These are phyloP conservation scores for Oxyura jamaicensis DNA, from an alignment of 2,113 vertebrate species.

Conservation along the genomic window DNA sequence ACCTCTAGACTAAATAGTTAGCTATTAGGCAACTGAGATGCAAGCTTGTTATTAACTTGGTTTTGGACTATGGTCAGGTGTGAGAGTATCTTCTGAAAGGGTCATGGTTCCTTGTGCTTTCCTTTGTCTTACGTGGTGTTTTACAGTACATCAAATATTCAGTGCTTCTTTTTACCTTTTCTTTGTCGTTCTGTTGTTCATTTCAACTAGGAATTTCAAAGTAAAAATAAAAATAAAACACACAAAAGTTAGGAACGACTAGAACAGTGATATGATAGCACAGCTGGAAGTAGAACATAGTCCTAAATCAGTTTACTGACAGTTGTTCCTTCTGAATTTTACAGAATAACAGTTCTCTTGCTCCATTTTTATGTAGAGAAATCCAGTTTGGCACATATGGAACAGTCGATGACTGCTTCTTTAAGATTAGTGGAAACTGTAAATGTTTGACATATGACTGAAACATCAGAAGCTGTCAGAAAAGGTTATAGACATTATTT, in stretches of 20 bases:
- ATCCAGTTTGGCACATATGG: background rate
- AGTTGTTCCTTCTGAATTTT: background rate
- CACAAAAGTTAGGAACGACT: background rate
- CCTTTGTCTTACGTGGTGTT: background rate
- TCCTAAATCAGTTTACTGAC: background rate
- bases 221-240: background rate
- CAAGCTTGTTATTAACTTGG: background rate
- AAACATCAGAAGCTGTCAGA: constrained; percentile 44
- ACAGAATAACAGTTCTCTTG: background rate
- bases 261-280: fast-evolving
- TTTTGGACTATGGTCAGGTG: background rate
- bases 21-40: fast-evolving
- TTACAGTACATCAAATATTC: background rate
- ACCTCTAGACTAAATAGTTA: background rate
- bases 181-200: background rate
- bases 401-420: background rate
- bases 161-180: background rate
- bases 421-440: background rate
- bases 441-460: background rate
- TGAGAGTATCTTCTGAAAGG: background rate
- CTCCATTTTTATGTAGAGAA: background rate
- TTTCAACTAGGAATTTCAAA: background rate
- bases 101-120: fast-evolving
- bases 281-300: background rate
- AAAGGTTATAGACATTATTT: constrained; percentile 10